Evolutionary conservation across 2,888 invertebrate species (phyloP).

Genomic region (Hipparchia sbordonii): DNA sequence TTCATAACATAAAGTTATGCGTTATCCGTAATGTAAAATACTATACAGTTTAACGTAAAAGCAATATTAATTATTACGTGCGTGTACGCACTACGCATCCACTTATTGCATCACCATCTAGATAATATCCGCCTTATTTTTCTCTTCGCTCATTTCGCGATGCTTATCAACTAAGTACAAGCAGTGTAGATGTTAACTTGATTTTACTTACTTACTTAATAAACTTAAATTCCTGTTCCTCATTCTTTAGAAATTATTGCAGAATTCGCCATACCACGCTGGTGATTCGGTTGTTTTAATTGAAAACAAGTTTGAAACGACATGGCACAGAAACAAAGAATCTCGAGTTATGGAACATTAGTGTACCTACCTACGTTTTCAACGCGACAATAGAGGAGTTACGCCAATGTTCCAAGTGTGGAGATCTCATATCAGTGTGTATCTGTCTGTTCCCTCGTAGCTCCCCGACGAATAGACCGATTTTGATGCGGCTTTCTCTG

Average conservation of each 20-base stretch:
- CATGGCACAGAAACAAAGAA: background rate
- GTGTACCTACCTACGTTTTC: too few species aligned
- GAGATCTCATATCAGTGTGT: too few species aligned
- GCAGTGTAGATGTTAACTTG: slow-evolving; percentile 6
- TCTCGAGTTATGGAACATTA: background rate
- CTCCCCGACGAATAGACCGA: too few species aligned
- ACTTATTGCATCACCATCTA: slow-evolving; percentile 34
- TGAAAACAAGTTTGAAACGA: background rate
- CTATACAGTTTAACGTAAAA: slow-evolving; percentile 24
- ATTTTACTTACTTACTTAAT: slow-evolving; percentile 4
- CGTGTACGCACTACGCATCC: slow-evolving; percentile 39
- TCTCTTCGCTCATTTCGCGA: slow-evolving; percentile 28
- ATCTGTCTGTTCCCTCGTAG: too few species aligned
- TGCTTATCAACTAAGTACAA: slow-evolving; percentile 25
- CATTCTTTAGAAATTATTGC: background rate
- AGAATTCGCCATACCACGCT: background rate
- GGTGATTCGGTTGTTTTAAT: background rate
- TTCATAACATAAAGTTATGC: background rate
- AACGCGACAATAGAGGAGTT: too few species aligned
- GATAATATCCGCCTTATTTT: slow-evolving; percentile 40
- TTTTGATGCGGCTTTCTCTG: too few species aligned
- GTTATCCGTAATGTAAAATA: slow-evolving; percentile 6
- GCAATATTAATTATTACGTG: slow-evolving; percentile 35
- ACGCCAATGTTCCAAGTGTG: too few species aligned
- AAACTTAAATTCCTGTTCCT: background rate